These are phyloP conservation scores for Pyrocephalus nanus DNA, from an alignment of 2,797 vertebrate genomes.

Conservation along the genomic window DNA sequence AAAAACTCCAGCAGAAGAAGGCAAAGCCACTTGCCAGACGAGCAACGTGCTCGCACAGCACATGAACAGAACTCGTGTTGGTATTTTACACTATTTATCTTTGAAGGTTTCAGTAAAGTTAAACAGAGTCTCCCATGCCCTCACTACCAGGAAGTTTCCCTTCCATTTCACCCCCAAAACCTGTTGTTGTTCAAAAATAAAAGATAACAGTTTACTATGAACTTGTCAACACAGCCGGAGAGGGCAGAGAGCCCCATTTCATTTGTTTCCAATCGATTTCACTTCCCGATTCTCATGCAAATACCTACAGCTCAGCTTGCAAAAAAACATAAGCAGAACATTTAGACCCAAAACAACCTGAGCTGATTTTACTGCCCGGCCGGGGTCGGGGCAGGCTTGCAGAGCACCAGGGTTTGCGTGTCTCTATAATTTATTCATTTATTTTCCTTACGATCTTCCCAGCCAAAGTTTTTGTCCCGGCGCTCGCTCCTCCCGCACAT, in stretches of 20 bases:
- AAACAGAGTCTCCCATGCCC: neutral
- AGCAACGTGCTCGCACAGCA: neutral
- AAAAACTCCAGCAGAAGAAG: neutral
- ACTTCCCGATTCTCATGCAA: constrained; percentile 58
- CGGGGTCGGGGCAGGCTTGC: neutral
- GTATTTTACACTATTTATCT: neutral
- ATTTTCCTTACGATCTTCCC: neutral
- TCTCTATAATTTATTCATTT: neutral
- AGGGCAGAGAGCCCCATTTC: neutral
- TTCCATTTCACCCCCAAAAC: neutral
- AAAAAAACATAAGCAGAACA: neutral
- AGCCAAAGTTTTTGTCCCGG: neutral
- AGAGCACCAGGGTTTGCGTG: neutral
- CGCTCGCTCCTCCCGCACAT: neutral
- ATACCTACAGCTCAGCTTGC: neutral
- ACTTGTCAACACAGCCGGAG: neutral
- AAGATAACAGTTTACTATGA: accelerated
- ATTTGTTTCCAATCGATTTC: constrained; percentile 7
- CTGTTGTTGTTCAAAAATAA: neutral
- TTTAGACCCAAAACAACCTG: neutral
- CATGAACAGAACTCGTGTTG: accelerated
- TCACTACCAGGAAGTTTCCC: neutral
- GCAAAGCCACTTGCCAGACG: neutral
- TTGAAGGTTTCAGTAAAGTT: neutral
- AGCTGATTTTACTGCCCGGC: neutral